Evolutionary conservation across 2,888 invertebrate species (phyloP), one percentile per base, ranked within the genome.

Genomic region (Bellardia pandia): DNA sequence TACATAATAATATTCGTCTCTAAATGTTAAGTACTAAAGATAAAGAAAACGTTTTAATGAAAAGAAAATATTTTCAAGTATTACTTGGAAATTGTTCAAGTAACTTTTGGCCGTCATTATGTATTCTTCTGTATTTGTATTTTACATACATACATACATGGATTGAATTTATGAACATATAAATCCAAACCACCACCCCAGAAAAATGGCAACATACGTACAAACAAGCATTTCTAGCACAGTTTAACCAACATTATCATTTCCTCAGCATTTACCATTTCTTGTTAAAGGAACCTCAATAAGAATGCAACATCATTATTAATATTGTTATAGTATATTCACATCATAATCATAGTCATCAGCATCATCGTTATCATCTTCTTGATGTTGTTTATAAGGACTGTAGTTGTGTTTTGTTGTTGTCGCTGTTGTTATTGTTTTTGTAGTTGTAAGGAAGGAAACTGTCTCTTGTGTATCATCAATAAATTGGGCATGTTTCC

Each of bases 401-500:
- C 45, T 33, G 13, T 48, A 14, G 56, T 71, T 62, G 72, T 62
- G 33, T 8, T 37, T 23, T 9, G 30, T 51, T n/a, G n/a, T 42
- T 14, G 72, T 72, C 56, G 74, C 45, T 62, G 42, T 42, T 64
- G 30, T 53, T 53, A 13, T 53, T 64, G 4, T 16, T 9, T 30
- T 51, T 13, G 23, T 13, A 56, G 71, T 74, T 69, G 48, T 40
- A 79, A 69, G 88, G 88, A 86, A 85, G 88, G 88, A 88, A 88
- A 78, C 64, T 84, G 86, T 88, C 88, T 83, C 83, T 83, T 85
- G 86, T 83, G 81, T 82, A 85, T 82, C 79, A 72, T 86, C 71
- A 81, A 81, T 64, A 86, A 86, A 88, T 86, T 88, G 88, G 88
- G 88, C 88, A 88, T 86, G 85, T 76, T 86, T 88, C 88, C 88